Percentiles rank a stretch among this genome's conserved stretches.
Evolutionary conservation across 2,113 vertebrate genomes (phyloP).

Genomic region (Eidolon helvum): DNA sequence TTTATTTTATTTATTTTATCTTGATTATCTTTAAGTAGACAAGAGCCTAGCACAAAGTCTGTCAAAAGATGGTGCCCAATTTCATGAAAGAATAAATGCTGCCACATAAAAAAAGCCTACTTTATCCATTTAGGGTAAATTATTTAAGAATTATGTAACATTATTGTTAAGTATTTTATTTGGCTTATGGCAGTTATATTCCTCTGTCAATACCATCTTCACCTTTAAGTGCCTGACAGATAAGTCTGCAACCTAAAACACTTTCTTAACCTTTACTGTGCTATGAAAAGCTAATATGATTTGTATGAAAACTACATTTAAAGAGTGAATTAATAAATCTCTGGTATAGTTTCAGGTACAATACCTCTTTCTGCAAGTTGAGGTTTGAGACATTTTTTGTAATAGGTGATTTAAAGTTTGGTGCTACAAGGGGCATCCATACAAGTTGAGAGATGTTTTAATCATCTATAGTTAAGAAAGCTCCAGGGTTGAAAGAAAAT

Average conservation of each 20-base stretch:
- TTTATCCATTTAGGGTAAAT: background rate
- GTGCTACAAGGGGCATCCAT: background rate
- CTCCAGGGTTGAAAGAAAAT: background rate
- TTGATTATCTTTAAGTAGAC: constrained; percentile 14
- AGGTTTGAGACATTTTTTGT: constrained; percentile 1
- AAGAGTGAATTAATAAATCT: background rate
- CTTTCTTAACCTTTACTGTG: background rate
- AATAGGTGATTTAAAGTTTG: background rate
- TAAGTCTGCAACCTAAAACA: background rate
- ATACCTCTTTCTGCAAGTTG: background rate
- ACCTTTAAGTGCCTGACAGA: background rate
- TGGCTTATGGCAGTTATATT: background rate
- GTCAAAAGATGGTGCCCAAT: background rate
- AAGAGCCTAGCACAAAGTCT: background rate
- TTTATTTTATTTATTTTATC: too few relatives aligned
- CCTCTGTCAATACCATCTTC: background rate
- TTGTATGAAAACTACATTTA: background rate
- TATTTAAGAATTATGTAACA: background rate
- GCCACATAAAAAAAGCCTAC: background rate
- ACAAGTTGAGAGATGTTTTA: background rate
- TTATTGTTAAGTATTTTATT: background rate
- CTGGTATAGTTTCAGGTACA: background rate
- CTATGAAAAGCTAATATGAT: background rate
- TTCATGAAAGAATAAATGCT: background rate
- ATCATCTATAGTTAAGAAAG: constrained; percentile 1